Base-by-base conservation (phyloP, 2,113 vertebrate genomes). In the Epinephelus moara region DNA sequence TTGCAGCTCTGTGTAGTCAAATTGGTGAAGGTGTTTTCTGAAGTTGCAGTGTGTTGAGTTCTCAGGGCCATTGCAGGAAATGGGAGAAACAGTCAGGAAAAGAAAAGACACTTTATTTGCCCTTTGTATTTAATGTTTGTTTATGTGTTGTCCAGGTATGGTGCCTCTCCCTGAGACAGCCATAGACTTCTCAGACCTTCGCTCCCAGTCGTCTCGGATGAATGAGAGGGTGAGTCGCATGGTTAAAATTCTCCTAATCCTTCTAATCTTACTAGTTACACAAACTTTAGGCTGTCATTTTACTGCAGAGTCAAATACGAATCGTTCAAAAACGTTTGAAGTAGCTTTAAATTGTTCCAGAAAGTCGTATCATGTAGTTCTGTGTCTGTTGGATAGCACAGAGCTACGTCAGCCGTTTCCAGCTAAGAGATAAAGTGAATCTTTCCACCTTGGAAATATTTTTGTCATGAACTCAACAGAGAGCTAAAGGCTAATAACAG, bases 121-220 rank as follows among this genome's bases (percentile, higher is more conserved):
- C 33, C 33, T 55, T 11, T n/a, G 55, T 64, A 6, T 49, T 2
- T 10, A 12, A 40, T 21, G 6, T 83, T 53, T 80, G 17, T 75
- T 15, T 68, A 8, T 59, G 21, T 64, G 25, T 59, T 8, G 6
- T 74, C 0, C 75, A 97, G 96, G 96, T 4, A 91, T 95, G 90
- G 96, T 97, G 40, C 96, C 96, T 3, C 93, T 97, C 3, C 96
- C 96, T 0, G 95, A 96, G 23, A 96, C 94, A 0, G 96, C 96
- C 61, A 93, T 97, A 0, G 96, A 97, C 80, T 96, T 94, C 94
- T 94, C 95, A 25, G 96, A 97, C 70, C 94, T 98, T 86, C 97
- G 97, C 88, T 96, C 97, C 25, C 96, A 95, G 91, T 97, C 98
- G 81, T 95, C 96, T 89, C 93, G 95, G 9, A 94, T 96, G 84